Base-by-base conservation (phyloP, 2,797 vertebrate species). In the Sardinella longiceps region DNA sequence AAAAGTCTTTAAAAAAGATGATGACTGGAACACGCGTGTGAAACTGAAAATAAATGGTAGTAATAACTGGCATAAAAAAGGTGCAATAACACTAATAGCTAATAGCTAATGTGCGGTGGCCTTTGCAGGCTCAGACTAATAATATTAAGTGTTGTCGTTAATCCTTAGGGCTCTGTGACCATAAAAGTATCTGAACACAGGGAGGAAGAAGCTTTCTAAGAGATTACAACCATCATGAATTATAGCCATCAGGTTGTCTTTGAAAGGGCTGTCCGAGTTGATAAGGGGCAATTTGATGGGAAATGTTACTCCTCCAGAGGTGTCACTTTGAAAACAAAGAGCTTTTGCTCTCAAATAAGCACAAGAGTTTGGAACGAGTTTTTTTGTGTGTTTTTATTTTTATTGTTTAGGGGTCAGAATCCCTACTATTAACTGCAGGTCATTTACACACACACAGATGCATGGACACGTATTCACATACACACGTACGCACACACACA, bases 131-230 rank as follows among this genome's bases (percentile, higher is more conserved):
- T 12, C 28, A 28, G 58, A 14, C 63, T 33, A 70, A 70, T 70
- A 3, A 70, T 70, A 33, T 70, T 37, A 70, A 70, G 63, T 70
- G 63, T 70, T 14, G 63, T 70, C 63, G 33, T 70, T 70, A 70
- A 70, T 70, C 63, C 63, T 70, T 30, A 30, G 30, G 28, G 11
- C 63, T 70, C 63, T 12, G 11, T 5, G 63, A 30, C 63, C 33
- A 70, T 70, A 70, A 70, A 70, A 70, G 28, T 14, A 30, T 3
- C 30, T n/a, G 1, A 11, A 20, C 0, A 5, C 4, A 23, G 7
- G 58, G 25, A 2, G 58, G 58, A 11, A 7, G n/a, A 63, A 63
- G 58, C 58, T 63, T 25, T 63, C 58, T 28, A 63, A 63, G 9
- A 63, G 58, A 63, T 63, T 63, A 28, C 58, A 12, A 63, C 58